phyloP scores from a whole-genome alignment of 2,113 vertebrate species.

The Scalopus aquaticus region DNA sequence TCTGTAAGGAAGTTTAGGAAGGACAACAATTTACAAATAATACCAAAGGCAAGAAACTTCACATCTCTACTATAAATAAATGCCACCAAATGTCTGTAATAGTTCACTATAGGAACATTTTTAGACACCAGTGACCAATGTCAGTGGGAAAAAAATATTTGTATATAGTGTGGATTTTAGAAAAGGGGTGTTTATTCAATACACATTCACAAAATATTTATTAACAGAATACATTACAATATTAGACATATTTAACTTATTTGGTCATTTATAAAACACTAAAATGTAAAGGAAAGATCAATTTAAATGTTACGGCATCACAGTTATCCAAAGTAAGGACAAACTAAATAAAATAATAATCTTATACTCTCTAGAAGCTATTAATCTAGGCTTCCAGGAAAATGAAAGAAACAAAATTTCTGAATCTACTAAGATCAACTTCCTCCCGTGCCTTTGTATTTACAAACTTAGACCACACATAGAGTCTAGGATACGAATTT shows the following conservation, averaged over 20 bases:
- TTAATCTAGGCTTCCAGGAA: constrained; percentile 16
- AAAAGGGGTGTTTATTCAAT: not conserved
- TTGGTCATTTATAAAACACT: constrained; percentile 38
- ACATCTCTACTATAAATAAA: constrained; percentile 3
- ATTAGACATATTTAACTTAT: constrained; percentile 41
- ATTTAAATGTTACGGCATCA: constrained; percentile 24
- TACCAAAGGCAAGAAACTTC: constrained; percentile 26
- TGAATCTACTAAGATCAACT: constrained; percentile 3
- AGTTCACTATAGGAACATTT: not conserved
- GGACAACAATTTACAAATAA: not conserved
- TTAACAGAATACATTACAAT: not conserved
- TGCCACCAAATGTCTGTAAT: not conserved
- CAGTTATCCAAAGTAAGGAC: constrained; percentile 44
- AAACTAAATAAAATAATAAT: constrained; percentile 27
- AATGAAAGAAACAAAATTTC: not conserved
- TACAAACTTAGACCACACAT: not conserved
- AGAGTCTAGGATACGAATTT: not conserved
- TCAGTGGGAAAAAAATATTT: not conserved
- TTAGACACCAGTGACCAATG: not conserved
- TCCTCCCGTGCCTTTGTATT: constrained; percentile 20
- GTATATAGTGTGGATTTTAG: not conserved
- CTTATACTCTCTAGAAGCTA: not conserved
- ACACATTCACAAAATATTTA: not conserved
- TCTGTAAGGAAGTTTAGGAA: not conserved
- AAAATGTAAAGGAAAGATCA: constrained; percentile 41